Evolutionary conservation across 2,797 vertebrate species (phyloP).

Genomic region (Philypnodon macrostomus): DNA sequence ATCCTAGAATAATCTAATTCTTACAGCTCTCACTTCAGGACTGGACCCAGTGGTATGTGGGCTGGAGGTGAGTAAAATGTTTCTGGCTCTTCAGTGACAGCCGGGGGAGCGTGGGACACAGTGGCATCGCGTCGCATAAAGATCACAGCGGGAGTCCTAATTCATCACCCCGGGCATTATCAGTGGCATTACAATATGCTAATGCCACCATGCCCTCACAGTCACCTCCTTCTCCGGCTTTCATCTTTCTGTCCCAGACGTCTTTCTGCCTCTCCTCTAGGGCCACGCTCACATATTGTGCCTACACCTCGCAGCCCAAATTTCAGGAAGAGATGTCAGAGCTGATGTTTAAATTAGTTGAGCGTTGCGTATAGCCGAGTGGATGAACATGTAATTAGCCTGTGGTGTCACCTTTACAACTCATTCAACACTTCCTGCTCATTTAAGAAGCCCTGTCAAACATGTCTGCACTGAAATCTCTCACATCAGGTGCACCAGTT

Average conservation of each 20-base stretch:
- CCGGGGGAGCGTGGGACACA: constrained; percentile 42
- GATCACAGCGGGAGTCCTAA: constrained; percentile 66
- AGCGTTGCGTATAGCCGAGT: constrained; percentile 18
- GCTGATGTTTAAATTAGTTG: constrained; percentile 38
- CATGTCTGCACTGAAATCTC: background rate
- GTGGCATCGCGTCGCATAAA: constrained; percentile 56
- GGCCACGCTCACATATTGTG: constrained; percentile 5
- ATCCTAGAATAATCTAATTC: constrained; percentile 21
- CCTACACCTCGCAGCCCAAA: constrained; percentile 29
- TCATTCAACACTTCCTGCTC: constrained; percentile 10
- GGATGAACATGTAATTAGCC: constrained; percentile 43
- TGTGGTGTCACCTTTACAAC: constrained; percentile 24
- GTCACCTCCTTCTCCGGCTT: constrained; percentile 47
- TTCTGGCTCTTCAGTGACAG: constrained; percentile 51
- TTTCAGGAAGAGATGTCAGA: constrained; percentile 28
- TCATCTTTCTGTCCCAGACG: constrained; percentile 39
- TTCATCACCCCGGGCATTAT: constrained; percentile 68
- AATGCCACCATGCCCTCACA: constrained; percentile 58
- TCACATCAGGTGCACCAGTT: constrained; percentile 1
- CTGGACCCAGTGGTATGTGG: constrained; percentile 45
- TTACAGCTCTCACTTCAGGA: constrained; percentile 45
- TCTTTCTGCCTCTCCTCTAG: constrained; percentile 3
- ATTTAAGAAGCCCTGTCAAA: constrained; percentile 3
- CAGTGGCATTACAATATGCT: constrained; percentile 74
- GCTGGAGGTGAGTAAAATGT: constrained; percentile 63